Conservation (phyloP, 2,888 invertebrate genomes). For the Lochmaea crataegi region DNA sequence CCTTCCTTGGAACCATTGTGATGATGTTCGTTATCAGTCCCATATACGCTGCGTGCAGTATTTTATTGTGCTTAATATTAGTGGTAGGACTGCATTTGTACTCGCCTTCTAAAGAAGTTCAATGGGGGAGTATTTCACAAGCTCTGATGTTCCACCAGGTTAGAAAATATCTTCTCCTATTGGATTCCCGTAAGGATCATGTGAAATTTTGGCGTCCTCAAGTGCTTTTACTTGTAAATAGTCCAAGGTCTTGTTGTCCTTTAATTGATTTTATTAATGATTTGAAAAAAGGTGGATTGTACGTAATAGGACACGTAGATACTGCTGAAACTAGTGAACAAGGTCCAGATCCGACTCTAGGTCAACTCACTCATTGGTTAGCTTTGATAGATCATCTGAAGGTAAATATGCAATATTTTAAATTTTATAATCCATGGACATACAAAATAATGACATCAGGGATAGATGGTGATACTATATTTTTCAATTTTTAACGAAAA, state of each 20-base stretch:
- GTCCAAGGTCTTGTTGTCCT: slow-evolving; percentile 90
- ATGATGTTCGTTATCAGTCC: slow-evolving; percentile 97
- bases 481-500: too few species aligned
- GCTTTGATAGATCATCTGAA: slow-evolving; percentile 94
- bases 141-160: slow-evolving; percentile 98
- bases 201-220: slow-evolving; percentile 99
- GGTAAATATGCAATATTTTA: slow-evolving; percentile 64
- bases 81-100: slow-evolving; percentile 90
- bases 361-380: slow-evolving; percentile 90
- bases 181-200: slow-evolving; percentile 97
- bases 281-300: slow-evolving; percentile 93
- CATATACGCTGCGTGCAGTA: slow-evolving; percentile 88
- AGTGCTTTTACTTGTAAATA: slow-evolving; percentile 90
- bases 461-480: too few species aligned
- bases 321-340: slow-evolving; percentile 67
- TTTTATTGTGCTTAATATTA: slow-evolving; percentile 85
- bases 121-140: slow-evolving; percentile 98
- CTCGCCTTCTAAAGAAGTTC: slow-evolving; percentile 83
- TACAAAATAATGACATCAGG: too few species aligned
- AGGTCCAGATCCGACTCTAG: slow-evolving; percentile 76
- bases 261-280: slow-evolving; percentile 98
- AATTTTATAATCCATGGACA: too few species aligned
- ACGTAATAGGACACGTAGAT: slow-evolving; percentile 88
- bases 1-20: slow-evolving; percentile 84
- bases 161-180: slow-evolving; percentile 92